Percentiles rank a stretch among this genome's conserved stretches.
Conservation (phyloP, 2,797 vertebrate species). For the Onychomys leucogaster region DNA sequence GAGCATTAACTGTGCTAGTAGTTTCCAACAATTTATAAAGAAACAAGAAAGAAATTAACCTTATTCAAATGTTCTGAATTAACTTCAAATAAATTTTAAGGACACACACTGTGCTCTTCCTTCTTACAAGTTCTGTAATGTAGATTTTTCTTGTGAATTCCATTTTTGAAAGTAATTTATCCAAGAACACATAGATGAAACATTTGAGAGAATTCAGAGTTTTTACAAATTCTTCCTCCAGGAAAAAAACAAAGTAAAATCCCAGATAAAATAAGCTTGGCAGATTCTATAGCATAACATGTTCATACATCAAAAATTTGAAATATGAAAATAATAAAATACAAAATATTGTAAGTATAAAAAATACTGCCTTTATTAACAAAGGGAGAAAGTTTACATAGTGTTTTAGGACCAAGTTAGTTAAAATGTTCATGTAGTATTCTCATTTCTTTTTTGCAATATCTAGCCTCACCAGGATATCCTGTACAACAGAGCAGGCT, state of each 20-base stretch:
- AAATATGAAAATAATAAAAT: not conserved
- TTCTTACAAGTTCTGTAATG: not conserved
- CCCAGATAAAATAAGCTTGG: not conserved
- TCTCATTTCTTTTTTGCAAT: constrained; percentile 73
- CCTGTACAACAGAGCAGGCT: constrained; percentile 72
- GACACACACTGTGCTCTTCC: not conserved
- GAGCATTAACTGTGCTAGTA: not conserved
- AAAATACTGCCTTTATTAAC: constrained; percentile 45
- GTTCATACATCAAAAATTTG: not conserved
- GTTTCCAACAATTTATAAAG: not conserved
- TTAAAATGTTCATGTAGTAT: constrained; percentile 70
- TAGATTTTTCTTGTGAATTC: not conserved
- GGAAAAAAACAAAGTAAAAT: constrained; percentile 29
- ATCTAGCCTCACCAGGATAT: constrained; percentile 73
- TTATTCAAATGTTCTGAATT: not conserved
- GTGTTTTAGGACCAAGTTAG: constrained; percentile 53
- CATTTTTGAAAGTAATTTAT: not conserved
- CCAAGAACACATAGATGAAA: not conserved
- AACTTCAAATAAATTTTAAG: constrained; percentile 5
- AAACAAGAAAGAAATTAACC: not conserved
- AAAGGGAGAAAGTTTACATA: constrained; percentile 42
- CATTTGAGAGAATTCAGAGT: not conserved
- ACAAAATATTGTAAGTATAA: not conserved
- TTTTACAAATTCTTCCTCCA: not conserved
- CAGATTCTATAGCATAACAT: not conserved